Conservation (phyloP, 2,888 invertebrate species). For the Ptilodon capucinus region DNA sequence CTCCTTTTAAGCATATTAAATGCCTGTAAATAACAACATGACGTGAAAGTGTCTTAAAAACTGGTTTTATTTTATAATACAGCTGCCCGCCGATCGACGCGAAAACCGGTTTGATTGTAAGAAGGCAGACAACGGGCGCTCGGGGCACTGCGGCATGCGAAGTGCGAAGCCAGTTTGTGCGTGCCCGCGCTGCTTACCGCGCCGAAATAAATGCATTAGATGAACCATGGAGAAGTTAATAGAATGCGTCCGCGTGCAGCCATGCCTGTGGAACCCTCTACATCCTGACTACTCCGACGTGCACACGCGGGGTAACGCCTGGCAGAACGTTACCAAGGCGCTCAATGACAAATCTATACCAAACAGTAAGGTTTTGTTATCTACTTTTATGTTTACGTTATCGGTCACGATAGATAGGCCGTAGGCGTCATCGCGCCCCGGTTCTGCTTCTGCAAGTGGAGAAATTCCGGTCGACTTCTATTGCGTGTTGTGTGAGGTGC, state of each 20-base stretch:
- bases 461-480: neutral
- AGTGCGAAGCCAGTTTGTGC: constrained; percentile 31
- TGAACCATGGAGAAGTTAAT: constrained; percentile 64
- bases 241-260: constrained; percentile 63
- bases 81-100: constrained; percentile 40
- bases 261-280: constrained; percentile 71
- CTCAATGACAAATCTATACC: constrained; percentile 58
- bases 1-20: too few species aligned
- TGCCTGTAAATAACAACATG: too few species aligned
- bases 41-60: constrained; percentile 38
- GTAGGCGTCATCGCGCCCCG: too few species aligned
- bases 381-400: neutral
- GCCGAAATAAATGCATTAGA: neutral
- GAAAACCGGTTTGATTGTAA: constrained; percentile 67
- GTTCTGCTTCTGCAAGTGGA: neutral
- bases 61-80: constrained; percentile 38
- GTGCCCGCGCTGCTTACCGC: constrained; percentile 6
- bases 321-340: constrained; percentile 65
- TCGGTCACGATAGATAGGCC: too few species aligned
- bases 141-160: neutral
- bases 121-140: constrained; percentile 38
- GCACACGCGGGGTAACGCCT: constrained; percentile 64
- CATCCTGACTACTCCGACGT: constrained; percentile 68
- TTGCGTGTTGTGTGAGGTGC: neutral
- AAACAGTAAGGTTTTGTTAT: constrained; percentile 52